phyloP scores from a whole-genome alignment of 2,888 invertebrate genomes.

The Baronia brevicornis region DNA sequence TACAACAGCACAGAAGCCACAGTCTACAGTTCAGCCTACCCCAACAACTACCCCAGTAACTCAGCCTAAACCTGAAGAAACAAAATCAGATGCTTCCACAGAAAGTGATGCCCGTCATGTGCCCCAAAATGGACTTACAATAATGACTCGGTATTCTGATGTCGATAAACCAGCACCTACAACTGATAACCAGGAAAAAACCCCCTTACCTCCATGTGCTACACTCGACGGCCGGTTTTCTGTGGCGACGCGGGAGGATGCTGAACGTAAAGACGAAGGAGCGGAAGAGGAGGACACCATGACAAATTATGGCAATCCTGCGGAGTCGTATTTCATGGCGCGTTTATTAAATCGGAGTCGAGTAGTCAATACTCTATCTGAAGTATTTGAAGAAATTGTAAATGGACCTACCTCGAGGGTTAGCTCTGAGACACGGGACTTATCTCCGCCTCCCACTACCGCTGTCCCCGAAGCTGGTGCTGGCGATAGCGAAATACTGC shows the following conservation, averaged over 20 bases:
- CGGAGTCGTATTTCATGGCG: conserved; percentile 67
- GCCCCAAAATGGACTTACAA: conserved; percentile 64
- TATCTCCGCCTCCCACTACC: conserved; percentile 20
- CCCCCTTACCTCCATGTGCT: conserved; percentile 50
- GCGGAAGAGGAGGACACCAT: conserved; percentile 38
- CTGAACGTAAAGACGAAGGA: conserved; percentile 23
- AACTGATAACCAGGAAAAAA: conserved; percentile 26
- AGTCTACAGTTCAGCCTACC: conserved; percentile 22
- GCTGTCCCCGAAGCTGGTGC: conserved; percentile 19
- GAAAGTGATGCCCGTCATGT: conserved; percentile 26
- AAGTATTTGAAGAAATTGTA: conserved; percentile 56
- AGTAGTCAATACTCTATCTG: conserved; percentile 55
- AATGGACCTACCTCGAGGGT: conserved; percentile 18
- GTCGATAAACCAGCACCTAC: conserved; percentile 36
- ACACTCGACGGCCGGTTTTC: conserved; percentile 47
- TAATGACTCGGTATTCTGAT: conserved; percentile 67
- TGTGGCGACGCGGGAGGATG: conserved; percentile 30
- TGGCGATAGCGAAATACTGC: too few relatives aligned
- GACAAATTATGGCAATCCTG: conserved; percentile 63
- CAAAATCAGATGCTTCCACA: conserved; percentile 16
- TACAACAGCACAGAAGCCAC: conserved; percentile 27
- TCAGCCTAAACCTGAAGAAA: conserved; percentile 18
- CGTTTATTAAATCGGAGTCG: conserved; percentile 54
- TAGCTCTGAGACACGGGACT: conserved; percentile 23
- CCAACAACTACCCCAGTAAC: conserved; percentile 22